A percentile compares a stretch with the other conserved stretches of the same genome.
phyloP scores from a whole-genome alignment of 2,113 vertebrate species.

The Anser brachyrhynchus region DNA sequence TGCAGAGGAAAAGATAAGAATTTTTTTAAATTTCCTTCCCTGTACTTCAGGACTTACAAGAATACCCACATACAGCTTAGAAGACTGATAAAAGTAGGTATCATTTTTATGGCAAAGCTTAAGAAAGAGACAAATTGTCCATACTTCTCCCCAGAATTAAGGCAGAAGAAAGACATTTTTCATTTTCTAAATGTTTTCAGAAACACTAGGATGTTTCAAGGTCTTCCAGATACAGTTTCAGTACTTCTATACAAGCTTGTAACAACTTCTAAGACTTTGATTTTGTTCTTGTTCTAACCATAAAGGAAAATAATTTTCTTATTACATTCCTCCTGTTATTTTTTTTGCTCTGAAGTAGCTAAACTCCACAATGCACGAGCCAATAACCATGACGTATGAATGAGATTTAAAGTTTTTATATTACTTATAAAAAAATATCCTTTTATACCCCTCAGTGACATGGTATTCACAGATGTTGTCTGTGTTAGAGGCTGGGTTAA shows the following conservation, averaged over 20 bases:
- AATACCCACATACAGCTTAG: background rate
- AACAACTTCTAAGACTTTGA: background rate
- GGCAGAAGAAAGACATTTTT: background rate
- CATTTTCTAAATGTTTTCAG: background rate
- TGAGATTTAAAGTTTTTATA: background rate
- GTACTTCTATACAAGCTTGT: background rate
- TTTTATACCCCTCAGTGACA: background rate
- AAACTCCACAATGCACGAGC: background rate
- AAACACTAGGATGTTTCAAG: background rate
- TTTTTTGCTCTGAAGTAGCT: background rate
- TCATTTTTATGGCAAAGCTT: background rate
- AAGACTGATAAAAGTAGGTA: background rate
- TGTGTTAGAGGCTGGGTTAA: background rate
- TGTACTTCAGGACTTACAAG: background rate
- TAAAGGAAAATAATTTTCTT: background rate
- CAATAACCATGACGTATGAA: background rate
- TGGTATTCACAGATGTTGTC: background rate
- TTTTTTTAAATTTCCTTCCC: background rate
- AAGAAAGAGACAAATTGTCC: background rate
- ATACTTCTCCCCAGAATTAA: background rate
- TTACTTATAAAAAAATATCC: background rate
- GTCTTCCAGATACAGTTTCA: background rate
- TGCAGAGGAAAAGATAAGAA: background rate
- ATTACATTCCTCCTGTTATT: background rate
- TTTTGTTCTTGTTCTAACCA: background rate